Base-by-base conservation (phyloP, 2,797 vertebrate genomes). In the Enoplosus armatus region DNA sequence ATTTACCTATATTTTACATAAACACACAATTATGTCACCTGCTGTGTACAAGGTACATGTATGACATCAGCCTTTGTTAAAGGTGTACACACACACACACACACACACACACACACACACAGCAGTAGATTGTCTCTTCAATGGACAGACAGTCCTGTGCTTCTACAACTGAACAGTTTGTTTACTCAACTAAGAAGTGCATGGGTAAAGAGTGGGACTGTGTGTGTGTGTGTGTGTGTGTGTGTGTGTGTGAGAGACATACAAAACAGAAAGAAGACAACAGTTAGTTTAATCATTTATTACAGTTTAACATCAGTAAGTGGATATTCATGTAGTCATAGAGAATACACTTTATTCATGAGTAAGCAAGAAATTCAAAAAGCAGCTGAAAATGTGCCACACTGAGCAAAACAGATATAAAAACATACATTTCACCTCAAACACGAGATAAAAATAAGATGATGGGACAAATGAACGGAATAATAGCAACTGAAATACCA, bases 21-120 rank as follows among this genome's bases (percentile, higher is more conserved):
- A 60, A 65, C 16, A 61, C 43, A 75, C 65, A 83, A 8, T 3
- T n/a, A 31, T 35, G 65, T 70, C 65, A 60, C 20, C 31, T 64
- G 20, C 18, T 73, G 71, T 78, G 59, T 69, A 55, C 29, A 77
- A 27, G 62, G 43, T 39, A 64, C 26, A 75, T 59, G 10, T 29
- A 59, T 69, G 59, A 64, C 70, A 48, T 78, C 70, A 78, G 27
- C 48, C 18, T 43, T 37, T 69, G 43, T 63, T 33, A 37, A 37
- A 33, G 33, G 22, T 50, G 35, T n/a, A 63, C 27, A 43, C 51
- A 69, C 35, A 43, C 50, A 55, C 51, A 54, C 35, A 53, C 48
- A 65, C 62, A 63, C 47, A 51, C 63, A 65, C 63, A 65, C 63
- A 65, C 47, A 56, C n/a, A 54, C 47, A 29, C 39, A 22, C 18